phyloP scores from a whole-genome alignment of 2,888 invertebrate species.

The Petrophora chlorosata region DNA sequence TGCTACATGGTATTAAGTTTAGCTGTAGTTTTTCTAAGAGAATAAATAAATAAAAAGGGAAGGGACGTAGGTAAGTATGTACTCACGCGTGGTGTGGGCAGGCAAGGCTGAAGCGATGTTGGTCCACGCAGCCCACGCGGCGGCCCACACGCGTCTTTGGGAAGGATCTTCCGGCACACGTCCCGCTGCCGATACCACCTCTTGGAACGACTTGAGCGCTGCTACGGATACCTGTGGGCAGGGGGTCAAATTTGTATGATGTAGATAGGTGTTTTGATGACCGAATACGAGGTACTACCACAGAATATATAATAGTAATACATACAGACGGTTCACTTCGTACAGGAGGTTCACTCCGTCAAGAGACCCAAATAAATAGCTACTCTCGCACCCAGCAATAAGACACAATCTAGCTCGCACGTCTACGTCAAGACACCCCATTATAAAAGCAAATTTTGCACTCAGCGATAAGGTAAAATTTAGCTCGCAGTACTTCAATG shows the following conservation, averaged over 20 bases:
- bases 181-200: slow-evolving; percentile 92
- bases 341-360: too few species aligned
- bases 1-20: background rate
- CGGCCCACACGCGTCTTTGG: slow-evolving; percentile 88
- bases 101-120: slow-evolving; percentile 88
- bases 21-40: background rate
- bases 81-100: slow-evolving; percentile 33
- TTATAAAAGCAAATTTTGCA: too few species aligned
- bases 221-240: slow-evolving; percentile 96
- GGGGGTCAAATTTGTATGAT: background rate
- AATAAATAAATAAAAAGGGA: background rate
- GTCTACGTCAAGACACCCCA: too few species aligned
- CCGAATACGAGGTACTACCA: too few species aligned
- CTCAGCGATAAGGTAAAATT: too few species aligned
- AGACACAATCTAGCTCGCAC: too few species aligned
- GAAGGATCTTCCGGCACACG: slow-evolving; percentile 68
- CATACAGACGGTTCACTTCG: too few species aligned
- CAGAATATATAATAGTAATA: too few species aligned
- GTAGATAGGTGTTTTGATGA: too few species aligned
- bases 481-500: too few species aligned
- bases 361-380: too few species aligned
- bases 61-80: background rate
- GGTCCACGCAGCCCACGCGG: slow-evolving; percentile 94
- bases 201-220: slow-evolving; percentile 98
- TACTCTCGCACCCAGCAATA: too few species aligned